Percentiles rank a stretch among this genome's conserved stretches.
phyloP scores from a whole-genome alignment of 2,888 invertebrate genomes.

The Cremastinae sp. region DNA sequence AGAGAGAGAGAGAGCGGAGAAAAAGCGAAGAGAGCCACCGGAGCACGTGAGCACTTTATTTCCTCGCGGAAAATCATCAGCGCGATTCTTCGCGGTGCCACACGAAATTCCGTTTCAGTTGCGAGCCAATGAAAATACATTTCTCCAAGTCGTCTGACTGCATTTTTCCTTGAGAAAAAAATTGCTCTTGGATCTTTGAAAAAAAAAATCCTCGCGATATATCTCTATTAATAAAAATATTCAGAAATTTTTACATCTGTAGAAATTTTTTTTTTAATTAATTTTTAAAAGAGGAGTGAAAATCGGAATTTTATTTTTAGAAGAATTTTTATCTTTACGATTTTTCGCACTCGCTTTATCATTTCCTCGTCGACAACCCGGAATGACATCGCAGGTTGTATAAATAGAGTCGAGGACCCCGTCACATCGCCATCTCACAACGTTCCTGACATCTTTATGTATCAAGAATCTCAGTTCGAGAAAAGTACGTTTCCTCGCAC shows the following conservation, averaged over 20 bases:
- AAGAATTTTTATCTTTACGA: constrained; percentile 31
- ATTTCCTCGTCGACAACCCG: constrained; percentile 50
- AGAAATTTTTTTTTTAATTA: constrained; percentile 13
- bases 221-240: no score
- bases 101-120: constrained; percentile 48
- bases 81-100: no score
- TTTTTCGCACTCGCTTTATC: constrained; percentile 43
- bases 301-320: no score
- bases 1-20: constrained; percentile 32
- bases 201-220: no score
- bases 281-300: no score
- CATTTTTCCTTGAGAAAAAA: not conserved
- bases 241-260: no score
- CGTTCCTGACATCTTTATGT: constrained; percentile 17
- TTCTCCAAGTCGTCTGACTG: constrained; percentile 3
- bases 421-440: constrained; percentile 41
- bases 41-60: constrained; percentile 66
- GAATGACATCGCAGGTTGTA: constrained; percentile 57
- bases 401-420: constrained; percentile 56
- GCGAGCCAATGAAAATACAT: constrained; percentile 58
- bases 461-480: no score
- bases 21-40: constrained; percentile 38
- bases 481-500: no score
- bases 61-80: constrained; percentile 47
- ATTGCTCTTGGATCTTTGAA: no score